Base-by-base conservation (phyloP, 2,797 vertebrate species). In the Dipus sagitta region DNA sequence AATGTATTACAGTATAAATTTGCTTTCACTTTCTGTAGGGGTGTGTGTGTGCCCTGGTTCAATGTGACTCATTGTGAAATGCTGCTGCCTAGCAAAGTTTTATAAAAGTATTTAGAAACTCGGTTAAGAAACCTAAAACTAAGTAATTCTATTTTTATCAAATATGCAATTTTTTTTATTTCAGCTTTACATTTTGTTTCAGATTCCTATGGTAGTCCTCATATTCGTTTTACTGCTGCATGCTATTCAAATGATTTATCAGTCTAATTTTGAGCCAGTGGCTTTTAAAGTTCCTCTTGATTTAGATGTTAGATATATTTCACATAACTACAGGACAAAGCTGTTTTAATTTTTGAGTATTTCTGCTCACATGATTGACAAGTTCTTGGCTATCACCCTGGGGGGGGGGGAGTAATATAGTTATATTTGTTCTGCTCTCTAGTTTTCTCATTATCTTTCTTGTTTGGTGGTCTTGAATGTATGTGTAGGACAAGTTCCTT, bases 301-400 rank as follows among this genome's bases (percentile, higher is more conserved):
- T 20, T 82, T 74, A 42, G 28, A n/a, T 85, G 8, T 94, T 67
- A n/a, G 6, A 30, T 93, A 86, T 60, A 77, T 77, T 94, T 94
- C 32, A 52, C 70, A 1, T 75, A n/a, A 77, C 26, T 87, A 32
- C 18, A 8, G 8, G 83, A 52, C 20, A 93, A 77, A 92, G 6
- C 5, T 71, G 21, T 60, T 91, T 91, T 87, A 79, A 85, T 26
- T 58, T 86, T 68, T 91, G 20, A 90, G 30, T 9, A 14, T n/a
- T 30, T 85, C 67, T 84, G n/a, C 10, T 91, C 28, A 74, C 17
- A 18, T 58, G 62, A 86, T 24, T 47, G 28, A 83, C 65, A 89
- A 75, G 47, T 84, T 47, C 38, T 86, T 92, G 32, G 15, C 34
- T 86, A 6, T 88, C 6, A 47, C 26, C 34, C 32, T 87, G 89